Evolutionary conservation across 1,140 invertebrate species (phyloP), one percentile per base, ranked within the genome.

Genomic region (Heliconius melpomene): DNA sequence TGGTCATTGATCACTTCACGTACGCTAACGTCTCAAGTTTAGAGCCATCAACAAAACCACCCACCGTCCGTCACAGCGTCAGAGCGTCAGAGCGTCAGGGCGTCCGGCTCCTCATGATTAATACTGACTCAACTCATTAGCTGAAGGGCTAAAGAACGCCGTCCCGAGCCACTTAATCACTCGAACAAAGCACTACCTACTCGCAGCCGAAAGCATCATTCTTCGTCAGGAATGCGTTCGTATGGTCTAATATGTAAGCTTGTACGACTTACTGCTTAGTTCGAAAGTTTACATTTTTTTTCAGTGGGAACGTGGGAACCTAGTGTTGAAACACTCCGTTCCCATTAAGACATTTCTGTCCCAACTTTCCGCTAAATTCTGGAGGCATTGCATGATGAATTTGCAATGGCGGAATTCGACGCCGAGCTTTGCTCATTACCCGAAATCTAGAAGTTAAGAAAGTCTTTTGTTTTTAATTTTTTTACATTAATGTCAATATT

Each of bases 121-220:
- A 94, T 94, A 93, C 90, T 84, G 88, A 88, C 91, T 91, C 88
- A 89, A 91, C 91, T 94, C 93, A 94, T 94, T 94, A 94, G 91
- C 91, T 90, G 91, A 93, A 94, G 93, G 93, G 93, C 90, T 93
- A 90, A 93, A 91, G 87, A 89, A 88, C 89, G 90, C 87, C 85
- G 90, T 88, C 85, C 87, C 85, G 83, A 87, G 88, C 85, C 89
- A 94, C 91, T 94, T 94, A 94, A 94, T 94, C 93, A 94, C 90
- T 89, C 91, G 93, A 92, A 94, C 93, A 94, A 94, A 93, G 93
- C 91, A 89, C 91, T 93, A 89, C 93, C 93, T 93, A 93, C 92
- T 92, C 89, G 90, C 87, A 92, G 91, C 89, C 92, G 91, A 92
- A 93, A 93, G 91, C 93, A 94, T 94, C 92, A 93, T 92, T 94